Percentiles rank a stretch among this genome's conserved stretches.
Evolutionary conservation across 2,888 invertebrate genomes (phyloP).

Genomic region (Mycogona germanica): DNA sequence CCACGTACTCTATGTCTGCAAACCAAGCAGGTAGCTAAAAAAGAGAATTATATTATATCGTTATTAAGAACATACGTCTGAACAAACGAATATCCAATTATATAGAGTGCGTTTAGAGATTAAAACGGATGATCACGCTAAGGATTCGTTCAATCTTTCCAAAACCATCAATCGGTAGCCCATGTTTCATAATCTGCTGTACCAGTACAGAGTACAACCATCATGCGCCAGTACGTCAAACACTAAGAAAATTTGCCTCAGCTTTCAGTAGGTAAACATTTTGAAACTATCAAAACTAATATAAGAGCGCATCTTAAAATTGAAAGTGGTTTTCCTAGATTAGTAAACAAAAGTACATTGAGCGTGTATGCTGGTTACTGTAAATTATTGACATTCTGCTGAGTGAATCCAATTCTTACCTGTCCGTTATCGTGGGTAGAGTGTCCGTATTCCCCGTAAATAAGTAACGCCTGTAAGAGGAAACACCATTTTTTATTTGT

Average conservation of each 20-base stretch:
- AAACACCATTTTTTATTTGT: too few relatives aligned
- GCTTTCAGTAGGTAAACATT: too few relatives aligned
- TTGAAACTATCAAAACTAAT: neutral
- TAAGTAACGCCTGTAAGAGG: conserved; percentile 11
- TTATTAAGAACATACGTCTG: too few relatives aligned
- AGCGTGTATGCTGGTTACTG: neutral
- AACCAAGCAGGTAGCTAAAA: conserved; percentile 34
- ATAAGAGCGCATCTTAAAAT: neutral
- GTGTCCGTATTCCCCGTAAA: conserved; percentile 15
- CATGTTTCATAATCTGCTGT: too few relatives aligned
- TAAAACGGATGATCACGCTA: too few relatives aligned
- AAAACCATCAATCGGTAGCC: too few relatives aligned
- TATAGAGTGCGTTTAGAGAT: too few relatives aligned
- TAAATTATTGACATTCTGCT: neutral
- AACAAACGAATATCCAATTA: too few relatives aligned
- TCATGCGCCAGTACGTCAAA: too few relatives aligned
- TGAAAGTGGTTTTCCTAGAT: neutral
- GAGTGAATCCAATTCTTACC: neutral
- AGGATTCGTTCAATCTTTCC: too few relatives aligned
- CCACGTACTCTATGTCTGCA: conserved; percentile 30
- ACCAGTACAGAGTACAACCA: too few relatives aligned
- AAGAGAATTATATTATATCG: neutral
- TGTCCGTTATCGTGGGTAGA: conserved; percentile 2
- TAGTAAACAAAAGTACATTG: neutral
- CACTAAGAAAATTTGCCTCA: too few relatives aligned